A percentile compares a stretch with the other conserved stretches of the same genome.
Conservation (phyloP, 2,888 invertebrate genomes). For the Buathra laborator region DNA sequence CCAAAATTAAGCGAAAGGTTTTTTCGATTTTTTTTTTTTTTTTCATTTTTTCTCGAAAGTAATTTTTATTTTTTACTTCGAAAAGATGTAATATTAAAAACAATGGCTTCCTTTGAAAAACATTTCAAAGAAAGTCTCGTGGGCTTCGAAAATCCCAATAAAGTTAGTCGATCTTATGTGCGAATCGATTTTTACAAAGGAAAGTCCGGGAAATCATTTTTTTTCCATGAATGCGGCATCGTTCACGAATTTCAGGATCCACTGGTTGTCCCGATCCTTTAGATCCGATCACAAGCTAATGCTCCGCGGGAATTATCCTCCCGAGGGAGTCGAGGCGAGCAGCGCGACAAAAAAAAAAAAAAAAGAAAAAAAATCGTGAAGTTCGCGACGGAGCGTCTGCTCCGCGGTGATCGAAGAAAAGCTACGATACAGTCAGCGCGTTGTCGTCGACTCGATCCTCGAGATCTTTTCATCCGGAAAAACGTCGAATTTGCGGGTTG, state of each 20-base stretch:
- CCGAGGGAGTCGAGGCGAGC: background rate
- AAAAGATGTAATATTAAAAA: no score
- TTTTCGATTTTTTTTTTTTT: no score
- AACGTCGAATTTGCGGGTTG: conserved; percentile 16
- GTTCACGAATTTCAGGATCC: background rate
- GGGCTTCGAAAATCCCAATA: no score
- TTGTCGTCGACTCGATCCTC: conserved; percentile 8
- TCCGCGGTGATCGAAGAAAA: background rate
- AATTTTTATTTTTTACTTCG: no score
- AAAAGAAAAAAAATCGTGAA: background rate
- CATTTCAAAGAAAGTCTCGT: no score
- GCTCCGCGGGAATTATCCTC: conserved; percentile 26
- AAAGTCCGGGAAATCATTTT: background rate
- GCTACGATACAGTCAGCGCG: background rate
- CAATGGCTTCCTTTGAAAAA: no score
- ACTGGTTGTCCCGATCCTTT: conserved; percentile 2
- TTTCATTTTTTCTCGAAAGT: no score
- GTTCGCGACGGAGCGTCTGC: background rate
- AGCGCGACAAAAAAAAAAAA: background rate
- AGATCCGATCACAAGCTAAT: conserved; percentile 16
- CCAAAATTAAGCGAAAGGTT: no score
- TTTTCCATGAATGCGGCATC: background rate
- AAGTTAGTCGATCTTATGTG: no score
- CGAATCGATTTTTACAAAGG: background rate
- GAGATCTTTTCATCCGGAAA: conserved; percentile 41